Evolutionary conservation across 2,888 invertebrate species (phyloP), one percentile per base, ranked within the genome.

Genomic region (Lycophotia porphyrea): DNA sequence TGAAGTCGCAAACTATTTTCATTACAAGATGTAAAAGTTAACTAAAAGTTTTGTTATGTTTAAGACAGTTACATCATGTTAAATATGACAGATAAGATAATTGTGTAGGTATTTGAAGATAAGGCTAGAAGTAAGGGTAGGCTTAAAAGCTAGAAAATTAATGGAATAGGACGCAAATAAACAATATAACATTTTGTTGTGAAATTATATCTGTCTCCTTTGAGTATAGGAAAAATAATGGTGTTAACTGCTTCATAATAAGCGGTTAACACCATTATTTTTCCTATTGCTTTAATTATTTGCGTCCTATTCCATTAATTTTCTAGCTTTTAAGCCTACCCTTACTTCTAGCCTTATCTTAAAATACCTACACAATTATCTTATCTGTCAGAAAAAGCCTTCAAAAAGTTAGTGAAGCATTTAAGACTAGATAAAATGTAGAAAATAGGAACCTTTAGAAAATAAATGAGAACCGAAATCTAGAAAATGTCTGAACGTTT

Each of bases 401-500:
- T 39, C n/a, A n/a, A 34, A 52, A 74, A 42, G 31, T 13, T 8
- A 47, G 5, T 49, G 13, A 15, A 74, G 15, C 58, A 24, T 73
- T 47, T 39, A 18, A 52, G 4, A 39, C 9, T 13, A 31, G 4
- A 13, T 2, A 42, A 24, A 70, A 39, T 31, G 3, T 27, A 31
- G 0, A 24, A 47, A 73, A 71, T 47, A 27, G 21, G 24, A 60
- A 47, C 18, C 27, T 24, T 75, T 27, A 27, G 11, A 63, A 27
- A 39, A 60, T 13, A 42, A 65, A 39, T 66, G 1, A 58, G 2
- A 2, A 31, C 27, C 4, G 21, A 31, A 73, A n/a, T 42, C 39
- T 61, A 74, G 24, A 63, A 74, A 60, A 49, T 21, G 8, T 21
- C 49, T 27, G 4, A 31, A 42, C 4, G 1, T 74, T 74, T 42